A percentile compares a stretch with the other conserved stretches of the same genome.
phyloP scores from a whole-genome alignment of 2,797 vertebrate genomes.

The Trichosurus vulpecula region DNA sequence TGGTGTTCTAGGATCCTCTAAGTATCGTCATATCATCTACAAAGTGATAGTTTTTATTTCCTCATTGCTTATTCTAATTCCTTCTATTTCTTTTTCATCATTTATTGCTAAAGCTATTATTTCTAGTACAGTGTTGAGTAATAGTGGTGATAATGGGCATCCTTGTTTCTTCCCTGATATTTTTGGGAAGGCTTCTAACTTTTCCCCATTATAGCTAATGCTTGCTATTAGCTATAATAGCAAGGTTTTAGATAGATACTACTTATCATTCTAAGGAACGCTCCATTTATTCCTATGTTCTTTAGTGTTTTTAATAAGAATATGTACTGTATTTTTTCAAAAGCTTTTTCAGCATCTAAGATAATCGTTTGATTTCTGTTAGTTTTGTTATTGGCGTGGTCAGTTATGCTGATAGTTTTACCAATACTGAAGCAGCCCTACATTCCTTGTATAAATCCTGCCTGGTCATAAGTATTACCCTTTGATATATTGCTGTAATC shows the following conservation, averaged over 20 bases:
- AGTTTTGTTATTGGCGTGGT: background rate
- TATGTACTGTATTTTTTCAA: too few species aligned
- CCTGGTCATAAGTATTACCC: background rate
- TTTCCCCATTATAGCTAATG: background rate
- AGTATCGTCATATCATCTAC: background rate
- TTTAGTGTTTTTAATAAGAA: too few species aligned
- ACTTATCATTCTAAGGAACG: background rate
- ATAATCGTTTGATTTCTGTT: background rate
- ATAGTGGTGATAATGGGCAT: too few species aligned
- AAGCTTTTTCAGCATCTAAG: background rate
- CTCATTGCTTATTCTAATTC: background rate
- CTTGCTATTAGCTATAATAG: too few species aligned
- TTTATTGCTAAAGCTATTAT: background rate
- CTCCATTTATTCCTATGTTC: background rate
- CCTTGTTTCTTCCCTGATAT: too few species aligned
- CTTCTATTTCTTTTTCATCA: background rate
- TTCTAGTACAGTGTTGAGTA: too few species aligned
- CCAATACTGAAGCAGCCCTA: background rate
- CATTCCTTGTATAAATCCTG: background rate
- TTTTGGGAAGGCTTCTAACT: too few species aligned
- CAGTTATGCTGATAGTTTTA: background rate
- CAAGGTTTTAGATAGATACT: background rate
- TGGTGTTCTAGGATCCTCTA: too few species aligned
- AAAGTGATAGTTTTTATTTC: background rate
- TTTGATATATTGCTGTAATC: background rate